Base-by-base conservation (phyloP, 2,113 vertebrate genomes). In the Heterotilapia buettikoferi region DNA sequence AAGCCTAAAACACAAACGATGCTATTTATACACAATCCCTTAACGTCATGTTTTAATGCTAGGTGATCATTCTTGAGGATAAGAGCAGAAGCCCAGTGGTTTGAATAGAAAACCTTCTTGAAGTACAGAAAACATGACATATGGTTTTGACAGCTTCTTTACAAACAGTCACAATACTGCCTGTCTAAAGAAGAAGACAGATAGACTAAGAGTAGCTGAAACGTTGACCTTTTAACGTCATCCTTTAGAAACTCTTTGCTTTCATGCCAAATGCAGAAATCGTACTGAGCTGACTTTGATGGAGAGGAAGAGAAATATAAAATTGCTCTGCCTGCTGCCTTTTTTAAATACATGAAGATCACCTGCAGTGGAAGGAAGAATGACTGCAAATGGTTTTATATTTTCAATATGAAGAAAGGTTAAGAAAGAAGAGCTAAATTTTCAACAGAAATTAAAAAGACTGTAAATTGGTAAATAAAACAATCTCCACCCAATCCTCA, bases 141-240 rank as follows among this genome's bases (percentile, higher is more conserved):
- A 7, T 9, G 40, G 52, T 26, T 80, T 53, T 88, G 89, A 89
- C 82, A 88, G 86, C 36, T 93, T 83, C 85, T 88, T 86, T 52
- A 68, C 38, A 89, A 80, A 89, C 83, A 84, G 76, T 40, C 80
- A 86, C 76, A 85, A 68, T 47, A 11, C 71, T 6, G 68, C 40
- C 68, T 8, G 82, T 83, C 26, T 14, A 52, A 38, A 24, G 57
- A 11, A 26, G 38, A 14, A 63, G 43, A 24, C 38, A 80, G 57
- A 40, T 10, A 26, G 50, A 56, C 29, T 14, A 21, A 6, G 36
- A 80, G 26, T 59, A 26, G 31, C 29, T 84, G 21, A 85, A 63
- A 61, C 7, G 61, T 56, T 79, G 90, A 92, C 92, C 90, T 90
- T 88, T 84, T 61, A 66, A 84, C 54, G 73, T 84, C 43, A 79